A percentile compares a stretch with the other conserved stretches of the same genome.
Evolutionary conservation across 2,888 invertebrate genomes (phyloP).

Genomic region (Parapristionchus giblindavisi): DNA sequence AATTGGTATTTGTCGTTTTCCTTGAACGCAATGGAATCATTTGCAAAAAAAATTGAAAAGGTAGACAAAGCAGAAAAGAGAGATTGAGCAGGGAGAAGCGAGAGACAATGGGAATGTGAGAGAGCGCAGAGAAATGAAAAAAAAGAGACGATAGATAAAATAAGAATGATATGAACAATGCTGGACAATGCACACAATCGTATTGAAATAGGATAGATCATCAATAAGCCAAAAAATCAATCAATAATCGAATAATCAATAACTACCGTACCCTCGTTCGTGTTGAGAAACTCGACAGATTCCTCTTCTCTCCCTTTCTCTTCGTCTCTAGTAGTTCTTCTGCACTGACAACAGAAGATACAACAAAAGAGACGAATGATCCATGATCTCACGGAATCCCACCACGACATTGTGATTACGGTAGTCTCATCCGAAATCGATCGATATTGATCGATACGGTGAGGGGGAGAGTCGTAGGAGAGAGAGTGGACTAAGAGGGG

Average conservation of each 20-base stretch:
- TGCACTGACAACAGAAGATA: conserved; percentile 26
- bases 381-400: background rate
- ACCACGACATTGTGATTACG: conserved; percentile 25
- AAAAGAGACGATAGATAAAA: background rate
- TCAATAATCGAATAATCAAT: background rate
- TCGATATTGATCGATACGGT: background rate
- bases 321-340: conserved; percentile 1
- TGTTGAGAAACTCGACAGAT: conserved; percentile 9
- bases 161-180: too few relatives aligned
- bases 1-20: too few relatives aligned
- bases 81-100: background rate
- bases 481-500: conserved; percentile 2
- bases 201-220: background rate
- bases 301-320: conserved; percentile 16
- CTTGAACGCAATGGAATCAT: too few relatives aligned
- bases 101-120: background rate
- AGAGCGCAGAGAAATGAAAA: background rate
- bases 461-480: background rate
- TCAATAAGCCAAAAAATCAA: background rate
- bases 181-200: background rate
- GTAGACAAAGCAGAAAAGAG: background rate
- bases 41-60: background rate
- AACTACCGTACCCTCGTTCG: background rate
- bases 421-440: conserved; percentile 5
- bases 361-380: background rate